A percentile compares a stretch with the other conserved stretches of the same genome.
Conservation (phyloP, 2,113 vertebrate species). For the Acanthisitta chloris region DNA sequence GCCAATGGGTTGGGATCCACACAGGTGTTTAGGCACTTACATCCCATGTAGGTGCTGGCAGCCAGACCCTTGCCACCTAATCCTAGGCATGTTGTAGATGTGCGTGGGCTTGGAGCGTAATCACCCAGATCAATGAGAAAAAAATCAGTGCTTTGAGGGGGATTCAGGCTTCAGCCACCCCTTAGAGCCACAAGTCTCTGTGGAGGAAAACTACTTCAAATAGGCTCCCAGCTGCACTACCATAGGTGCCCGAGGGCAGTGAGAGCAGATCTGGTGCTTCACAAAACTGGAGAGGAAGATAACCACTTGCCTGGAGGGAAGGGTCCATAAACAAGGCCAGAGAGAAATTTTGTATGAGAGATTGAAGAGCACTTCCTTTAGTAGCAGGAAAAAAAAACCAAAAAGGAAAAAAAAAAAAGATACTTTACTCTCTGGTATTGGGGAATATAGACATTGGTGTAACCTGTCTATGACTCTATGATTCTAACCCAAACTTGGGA, state of each 20-base stretch:
- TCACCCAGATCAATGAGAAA: neutral
- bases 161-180: neutral
- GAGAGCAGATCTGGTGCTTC: neutral
- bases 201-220: neutral
- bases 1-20: neutral
- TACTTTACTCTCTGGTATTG: neutral
- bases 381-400: too few relatives aligned
- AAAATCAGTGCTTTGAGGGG: rapidly evolving
- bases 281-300: neutral
- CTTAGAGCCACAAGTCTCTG: neutral
- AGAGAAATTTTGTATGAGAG: neutral
- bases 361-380: neutral
- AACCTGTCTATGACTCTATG: neutral
- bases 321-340: neutral
- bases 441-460: neutral
- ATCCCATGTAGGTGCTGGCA: rapidly evolving
- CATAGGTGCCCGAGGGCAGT: rapidly evolving
- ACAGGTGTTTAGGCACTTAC: neutral
- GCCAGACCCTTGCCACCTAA: neutral
- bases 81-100: neutral
- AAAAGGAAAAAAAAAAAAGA: neutral
- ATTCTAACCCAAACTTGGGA: neutral
- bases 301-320: neutral
- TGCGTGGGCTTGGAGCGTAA: neutral
- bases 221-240: rapidly evolving